Base-by-base conservation (phyloP, 2,888 invertebrate species). In the Lasioglossum oenotherae region DNA sequence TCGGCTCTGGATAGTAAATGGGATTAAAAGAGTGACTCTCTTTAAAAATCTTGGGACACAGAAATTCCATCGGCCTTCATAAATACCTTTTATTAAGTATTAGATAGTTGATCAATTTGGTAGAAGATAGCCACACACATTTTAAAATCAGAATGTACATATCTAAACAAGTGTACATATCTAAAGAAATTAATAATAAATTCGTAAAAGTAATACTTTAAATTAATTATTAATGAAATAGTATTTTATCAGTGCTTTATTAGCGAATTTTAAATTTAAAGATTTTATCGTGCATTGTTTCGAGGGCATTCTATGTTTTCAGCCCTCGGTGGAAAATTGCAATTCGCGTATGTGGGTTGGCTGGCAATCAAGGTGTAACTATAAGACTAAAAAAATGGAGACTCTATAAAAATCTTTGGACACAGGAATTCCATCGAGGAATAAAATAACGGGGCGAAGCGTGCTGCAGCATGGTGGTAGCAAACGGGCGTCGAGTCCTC, bases 401-500 rank as follows among this genome's bases (percentile, higher is more conserved):
- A 31, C 64, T 64, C 64, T 16, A 64, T 64, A 64, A 64, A 64
- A 64, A 64, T 35, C 35, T 35, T 35, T 23, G 67, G 35, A 31
- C 19, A 35, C 3, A 67, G 67, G 35, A 67, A 67, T 67, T 67
- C 19, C 67, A 67, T 67, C 67, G 67, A 19, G 67, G 8, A 35
- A 67, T 67, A 67, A 67, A 67, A 67, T 23, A 67, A 67, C 35
- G 67, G 6, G 1, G 35, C 6, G 35, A 19, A 35, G 16, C 67
- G 19, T 67, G 35, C 35, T 35, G 2, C 67, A 19, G 67, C 31
- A 67, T 35, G 35, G 35, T 35, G 67, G 35, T 31, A 67, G 35
- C 67, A 67, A 67, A 67, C 67, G 67, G 67, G 67, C 67, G 35
- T 67, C 67, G 73, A 46, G 38, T 73, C 46, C 73, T 46, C 73